Percentiles rank a stretch among this genome's conserved stretches.
Conservation (phyloP, 2,797 vertebrate species). For the Phrynocephalus forsythii region DNA sequence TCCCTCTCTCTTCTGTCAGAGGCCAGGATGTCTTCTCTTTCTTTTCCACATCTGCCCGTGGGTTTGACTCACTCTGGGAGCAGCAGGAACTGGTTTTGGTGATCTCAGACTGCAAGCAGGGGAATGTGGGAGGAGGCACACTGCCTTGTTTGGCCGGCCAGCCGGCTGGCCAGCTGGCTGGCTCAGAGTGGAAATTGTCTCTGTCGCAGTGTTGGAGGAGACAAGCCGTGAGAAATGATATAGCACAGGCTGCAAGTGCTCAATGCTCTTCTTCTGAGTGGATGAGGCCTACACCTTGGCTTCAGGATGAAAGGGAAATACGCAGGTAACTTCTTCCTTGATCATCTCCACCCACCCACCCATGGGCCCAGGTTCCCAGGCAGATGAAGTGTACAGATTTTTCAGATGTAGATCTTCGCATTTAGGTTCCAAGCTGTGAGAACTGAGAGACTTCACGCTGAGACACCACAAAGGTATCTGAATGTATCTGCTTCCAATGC, state of each 20-base stretch:
- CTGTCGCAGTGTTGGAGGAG: not conserved
- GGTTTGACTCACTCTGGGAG: slow-evolving; percentile 68
- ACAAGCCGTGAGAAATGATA: slow-evolving; percentile 21
- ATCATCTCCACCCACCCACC: rapidly evolving
- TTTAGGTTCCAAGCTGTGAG: not conserved
- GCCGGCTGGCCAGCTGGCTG: not conserved
- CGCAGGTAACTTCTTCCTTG: slow-evolving; percentile 57
- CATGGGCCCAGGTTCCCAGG: not conserved
- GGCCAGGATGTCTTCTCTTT: not conserved
- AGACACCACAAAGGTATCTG: too few species aligned
- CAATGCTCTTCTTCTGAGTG: not conserved
- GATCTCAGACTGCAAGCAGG: slow-evolving; percentile 79
- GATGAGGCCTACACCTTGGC: not conserved
- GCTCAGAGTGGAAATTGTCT: not conserved
- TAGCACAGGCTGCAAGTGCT: not conserved
- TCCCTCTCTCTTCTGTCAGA: not conserved
- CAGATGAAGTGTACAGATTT: not conserved
- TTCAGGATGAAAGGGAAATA: slow-evolving; percentile 57
- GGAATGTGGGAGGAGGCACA: slow-evolving; percentile 77
- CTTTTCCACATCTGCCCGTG: not conserved
- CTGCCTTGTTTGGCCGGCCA: not conserved
- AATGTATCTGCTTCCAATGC: too few species aligned
- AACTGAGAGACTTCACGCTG: not conserved
- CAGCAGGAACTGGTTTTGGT: slow-evolving; percentile 78
- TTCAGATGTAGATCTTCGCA: not conserved